Conservation (phyloP, 2,797 vertebrate species). For the Coranthus polyacanthus region DNA sequence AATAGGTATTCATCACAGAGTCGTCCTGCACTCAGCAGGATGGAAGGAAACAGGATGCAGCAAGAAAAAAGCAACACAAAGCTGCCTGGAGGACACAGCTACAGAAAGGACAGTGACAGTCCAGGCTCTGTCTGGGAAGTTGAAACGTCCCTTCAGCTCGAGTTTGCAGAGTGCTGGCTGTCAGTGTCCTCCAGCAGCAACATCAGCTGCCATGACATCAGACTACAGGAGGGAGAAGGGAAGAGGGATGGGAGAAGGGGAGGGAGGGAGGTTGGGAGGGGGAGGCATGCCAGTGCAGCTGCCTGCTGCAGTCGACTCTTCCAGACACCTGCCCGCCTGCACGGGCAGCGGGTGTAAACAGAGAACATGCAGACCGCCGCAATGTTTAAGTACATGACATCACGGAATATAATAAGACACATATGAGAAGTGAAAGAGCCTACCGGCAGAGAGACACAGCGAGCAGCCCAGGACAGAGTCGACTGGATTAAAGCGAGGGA, state of each 20-base stretch:
- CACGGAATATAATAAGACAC: background rate
- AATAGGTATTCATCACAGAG: conserved; percentile 67
- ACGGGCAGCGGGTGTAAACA: conserved; percentile 46
- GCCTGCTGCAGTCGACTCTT: conserved; percentile 76
- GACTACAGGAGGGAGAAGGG: conserved; percentile 57
- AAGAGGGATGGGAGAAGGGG: conserved; percentile 16
- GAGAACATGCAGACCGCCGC: conserved; percentile 13
- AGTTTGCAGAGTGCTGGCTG: conserved; percentile 50
- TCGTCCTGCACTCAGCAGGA: conserved; percentile 58
- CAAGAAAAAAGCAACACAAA: conserved; percentile 13
- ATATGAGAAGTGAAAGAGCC: conserved; percentile 30
- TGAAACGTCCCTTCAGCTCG: conserved; percentile 48
- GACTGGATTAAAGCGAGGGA: conserved; percentile 53
- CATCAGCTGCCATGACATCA: conserved; percentile 77
- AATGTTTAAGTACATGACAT: conserved; percentile 15
- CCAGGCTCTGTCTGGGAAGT: conserved; percentile 69
- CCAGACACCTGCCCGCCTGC: conserved; percentile 69
- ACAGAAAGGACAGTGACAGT: conserved; percentile 31
- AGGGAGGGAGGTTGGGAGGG: conserved; percentile 1
- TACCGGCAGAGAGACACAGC: conserved; percentile 60
- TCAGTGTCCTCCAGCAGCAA: conserved; percentile 57
- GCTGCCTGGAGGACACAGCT: background rate
- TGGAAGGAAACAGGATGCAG: conserved; percentile 42
- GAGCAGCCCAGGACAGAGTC: conserved; percentile 60
- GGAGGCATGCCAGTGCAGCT: conserved; percentile 61